Base-by-base conservation (phyloP, 2,888 invertebrate genomes). In the Ophonus ardosiacus region DNA sequence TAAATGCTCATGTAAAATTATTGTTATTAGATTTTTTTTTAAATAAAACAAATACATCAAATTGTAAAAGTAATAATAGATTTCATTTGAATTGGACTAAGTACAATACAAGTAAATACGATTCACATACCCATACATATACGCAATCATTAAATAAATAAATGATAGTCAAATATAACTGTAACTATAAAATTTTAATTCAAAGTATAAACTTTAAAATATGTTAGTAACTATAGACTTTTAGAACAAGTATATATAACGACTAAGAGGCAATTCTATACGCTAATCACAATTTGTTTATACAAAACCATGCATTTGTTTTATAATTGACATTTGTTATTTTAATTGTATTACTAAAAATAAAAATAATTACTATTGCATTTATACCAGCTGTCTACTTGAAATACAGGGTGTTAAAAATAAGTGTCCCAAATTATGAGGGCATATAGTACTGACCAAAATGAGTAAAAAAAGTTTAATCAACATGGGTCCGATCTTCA, bases 111-210 rank as follows among this genome's bases (percentile, higher is more conserved):
- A 10, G n/a, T 43, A 5, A 43, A 71, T 15, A 68, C n/a, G 68
- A 68, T 10, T 61, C 68, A 68, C 43, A 17, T 71, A 71, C 6
- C 21, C 71, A 43, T 40, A 71, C 71, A 71, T 71, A 43, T 71
- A 71, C 71, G 71, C 71, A 71, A 71, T 71, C 71, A 71, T 40
- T 71, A 43, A 71, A 15, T 43, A 71, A 43, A 61, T 61, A 61
- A 61, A 71, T 68, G 17, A 71, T 71, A 71, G 40, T 71, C 6
- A 15, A 71, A 71, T 71, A 18, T 71, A 71, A 43, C 17, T 31
- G 68, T 68, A 68, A 71, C 18, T 40, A 71, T 71, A 71, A 71
- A 71, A 18, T 71, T 71, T 71, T 71, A 71, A 71, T 21, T 40
- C 68, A 68, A 68, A 71, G 40, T 71, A 71, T 71, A 71, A 43